These are phyloP conservation scores for Discoglossus pictus DNA, from an alignment of 2,797 vertebrate species.

Conservation along the genomic window DNA sequence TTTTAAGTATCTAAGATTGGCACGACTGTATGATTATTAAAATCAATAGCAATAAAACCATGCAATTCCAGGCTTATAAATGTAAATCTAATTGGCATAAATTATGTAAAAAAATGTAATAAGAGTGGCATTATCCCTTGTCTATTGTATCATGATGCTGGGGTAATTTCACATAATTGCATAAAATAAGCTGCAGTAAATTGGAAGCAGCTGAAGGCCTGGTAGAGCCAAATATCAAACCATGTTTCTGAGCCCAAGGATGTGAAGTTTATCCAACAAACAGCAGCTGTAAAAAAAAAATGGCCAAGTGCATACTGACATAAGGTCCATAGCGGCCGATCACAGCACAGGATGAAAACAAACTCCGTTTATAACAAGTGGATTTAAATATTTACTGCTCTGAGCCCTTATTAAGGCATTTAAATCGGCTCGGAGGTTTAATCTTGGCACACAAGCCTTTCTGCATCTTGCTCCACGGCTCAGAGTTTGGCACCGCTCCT, in stretches of 20 bases:
- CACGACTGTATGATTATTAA: too few species aligned
- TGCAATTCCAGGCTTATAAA: too few species aligned
- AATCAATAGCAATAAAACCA: too few species aligned
- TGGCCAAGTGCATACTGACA: background rate
- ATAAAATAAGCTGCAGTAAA: background rate
- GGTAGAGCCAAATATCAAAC: background rate
- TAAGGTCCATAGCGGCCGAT: background rate
- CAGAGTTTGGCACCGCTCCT: constrained; percentile 20
- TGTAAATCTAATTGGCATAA: too few species aligned
- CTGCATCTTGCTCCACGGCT: constrained; percentile 33
- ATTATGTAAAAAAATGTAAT: too few species aligned
- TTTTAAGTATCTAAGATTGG: too few species aligned
- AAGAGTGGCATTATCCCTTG: too few species aligned
- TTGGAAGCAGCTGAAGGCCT: background rate
- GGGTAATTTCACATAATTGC: background rate
- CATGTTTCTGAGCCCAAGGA: background rate
- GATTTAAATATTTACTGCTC: constrained; percentile 47
- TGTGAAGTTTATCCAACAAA: background rate
- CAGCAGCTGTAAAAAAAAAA: constrained; percentile 13
- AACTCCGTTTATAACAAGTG: constrained; percentile 44
- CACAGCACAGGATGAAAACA: constrained; percentile 25
- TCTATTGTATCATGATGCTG: background rate
- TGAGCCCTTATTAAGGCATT: constrained; percentile 49
- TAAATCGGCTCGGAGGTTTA: constrained; percentile 39
- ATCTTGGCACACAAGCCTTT: constrained; percentile 40